A percentile compares a stretch with the other conserved stretches of the same genome.
Conservation (phyloP, 2,113 vertebrate species). For the Hiodon tergisus region DNA sequence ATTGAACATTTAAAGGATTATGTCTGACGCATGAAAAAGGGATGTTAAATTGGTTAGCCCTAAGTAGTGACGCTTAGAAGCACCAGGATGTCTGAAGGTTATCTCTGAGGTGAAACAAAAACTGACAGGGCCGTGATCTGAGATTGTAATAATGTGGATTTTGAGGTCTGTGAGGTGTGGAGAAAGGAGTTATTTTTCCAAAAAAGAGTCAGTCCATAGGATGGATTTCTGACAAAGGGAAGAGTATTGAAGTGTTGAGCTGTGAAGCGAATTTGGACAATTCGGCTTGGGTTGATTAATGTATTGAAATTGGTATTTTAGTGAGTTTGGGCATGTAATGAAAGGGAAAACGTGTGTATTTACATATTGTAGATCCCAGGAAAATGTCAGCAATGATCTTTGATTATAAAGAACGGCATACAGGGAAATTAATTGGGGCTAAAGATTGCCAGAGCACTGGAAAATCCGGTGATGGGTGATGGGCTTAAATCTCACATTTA, state of each 20-base stretch:
- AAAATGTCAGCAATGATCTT: too few relatives aligned
- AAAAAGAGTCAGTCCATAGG: too few relatives aligned
- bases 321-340: too few relatives aligned
- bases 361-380: too few relatives aligned
- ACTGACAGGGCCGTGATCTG: background rate
- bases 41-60: background rate
- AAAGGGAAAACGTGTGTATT: too few relatives aligned
- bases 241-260: background rate
- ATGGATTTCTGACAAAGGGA: background rate
- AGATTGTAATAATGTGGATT: background rate
- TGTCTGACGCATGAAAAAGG: background rate
- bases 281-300: too few relatives aligned
- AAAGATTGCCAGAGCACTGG: too few relatives aligned
- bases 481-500: too few relatives aligned
- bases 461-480: too few relatives aligned
- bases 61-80: background rate
- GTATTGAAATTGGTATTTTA: too few relatives aligned
- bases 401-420: too few relatives aligned
- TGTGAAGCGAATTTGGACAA: background rate
- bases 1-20: background rate
- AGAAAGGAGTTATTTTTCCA: slow-evolving; percentile 1
- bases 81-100: background rate
- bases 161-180: background rate
- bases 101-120: slow-evolving; percentile 6
- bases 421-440: too few relatives aligned